Percentiles rank a stretch among this genome's conserved stretches.
Conservation (phyloP, 2,113 vertebrate genomes). For the Scalopus aquaticus region DNA sequence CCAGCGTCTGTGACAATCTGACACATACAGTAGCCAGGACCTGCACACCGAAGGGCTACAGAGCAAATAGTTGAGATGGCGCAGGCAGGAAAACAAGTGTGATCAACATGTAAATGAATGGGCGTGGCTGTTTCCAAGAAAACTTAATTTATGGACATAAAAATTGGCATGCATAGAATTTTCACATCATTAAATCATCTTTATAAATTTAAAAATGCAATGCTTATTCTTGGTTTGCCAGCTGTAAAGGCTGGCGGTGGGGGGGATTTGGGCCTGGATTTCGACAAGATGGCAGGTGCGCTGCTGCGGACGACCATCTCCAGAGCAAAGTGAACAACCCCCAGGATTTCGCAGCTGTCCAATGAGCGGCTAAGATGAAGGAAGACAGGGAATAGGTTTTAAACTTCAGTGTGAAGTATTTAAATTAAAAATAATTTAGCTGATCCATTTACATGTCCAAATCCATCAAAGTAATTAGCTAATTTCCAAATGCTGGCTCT, state of each 20-base stretch:
- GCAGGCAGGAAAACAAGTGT: background rate
- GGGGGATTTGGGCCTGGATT: background rate
- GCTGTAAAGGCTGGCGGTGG: background rate
- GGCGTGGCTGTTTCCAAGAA: background rate
- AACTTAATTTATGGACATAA: background rate
- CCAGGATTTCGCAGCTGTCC: background rate
- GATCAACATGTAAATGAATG: background rate
- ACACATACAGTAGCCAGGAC: background rate
- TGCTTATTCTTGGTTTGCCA: background rate
- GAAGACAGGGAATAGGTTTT: conserved; percentile 33
- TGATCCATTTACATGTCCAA: conserved; percentile 34
- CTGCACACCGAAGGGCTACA: background rate
- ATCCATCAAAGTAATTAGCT: conserved; percentile 26
- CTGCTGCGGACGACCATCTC: background rate
- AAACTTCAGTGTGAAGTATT: background rate
- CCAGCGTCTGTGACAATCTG: background rate
- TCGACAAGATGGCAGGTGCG: background rate
- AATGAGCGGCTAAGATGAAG: background rate
- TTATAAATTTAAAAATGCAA: background rate
- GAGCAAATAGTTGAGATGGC: background rate
- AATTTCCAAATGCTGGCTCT: conserved; percentile 40
- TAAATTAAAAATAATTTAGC: background rate
- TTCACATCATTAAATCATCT: background rate
- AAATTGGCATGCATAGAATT: background rate
- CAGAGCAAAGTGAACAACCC: background rate